phyloP scores from a whole-genome alignment of 2,113 vertebrate species.

The Oxygymnocypris stewartii region DNA sequence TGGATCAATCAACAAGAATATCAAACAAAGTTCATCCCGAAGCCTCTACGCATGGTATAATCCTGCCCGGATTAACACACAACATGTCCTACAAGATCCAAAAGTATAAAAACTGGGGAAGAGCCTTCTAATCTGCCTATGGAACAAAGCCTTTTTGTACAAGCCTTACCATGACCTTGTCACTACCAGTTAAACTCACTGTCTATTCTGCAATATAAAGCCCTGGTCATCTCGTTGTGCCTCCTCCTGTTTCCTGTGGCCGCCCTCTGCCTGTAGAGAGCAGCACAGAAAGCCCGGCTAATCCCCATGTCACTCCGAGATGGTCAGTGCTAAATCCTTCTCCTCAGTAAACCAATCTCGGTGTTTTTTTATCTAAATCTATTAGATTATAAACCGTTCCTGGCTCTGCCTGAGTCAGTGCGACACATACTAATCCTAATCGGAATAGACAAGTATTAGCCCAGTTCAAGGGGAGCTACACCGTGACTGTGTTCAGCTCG shows the following conservation, averaged over 20 bases:
- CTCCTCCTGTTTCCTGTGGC: conserved; percentile 66
- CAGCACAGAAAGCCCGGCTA: conserved; percentile 79
- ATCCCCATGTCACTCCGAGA: conserved; percentile 81
- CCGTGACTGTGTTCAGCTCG: conserved; percentile 70
- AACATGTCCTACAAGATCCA: conserved; percentile 92
- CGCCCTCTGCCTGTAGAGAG: conserved; percentile 64
- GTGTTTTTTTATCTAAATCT: conserved; percentile 86
- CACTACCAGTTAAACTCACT: conserved; percentile 91
- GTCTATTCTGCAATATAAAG: conserved; percentile 82
- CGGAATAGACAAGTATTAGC: conserved; percentile 85
- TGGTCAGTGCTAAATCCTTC: conserved; percentile 81
- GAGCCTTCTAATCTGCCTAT: conserved; percentile 92
- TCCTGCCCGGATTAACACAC: conserved; percentile 87
- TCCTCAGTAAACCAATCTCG: conserved; percentile 85
- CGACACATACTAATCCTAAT: conserved; percentile 85
- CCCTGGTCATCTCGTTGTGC: conserved; percentile 67
- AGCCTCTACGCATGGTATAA: neutral
- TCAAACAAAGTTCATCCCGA: conserved; percentile 11
- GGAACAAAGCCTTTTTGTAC: conserved; percentile 87
- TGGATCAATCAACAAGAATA: conserved; percentile 15
- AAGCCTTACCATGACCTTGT: conserved; percentile 93
- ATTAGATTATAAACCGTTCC: conserved; percentile 83
- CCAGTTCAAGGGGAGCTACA: conserved; percentile 77
- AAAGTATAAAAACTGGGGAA: conserved; percentile 93
- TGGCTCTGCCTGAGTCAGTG: conserved; percentile 75